These are phyloP conservation scores for Spilogale gracilis DNA, from an alignment of 2,113 vertebrate species.

Conservation along the genomic window DNA sequence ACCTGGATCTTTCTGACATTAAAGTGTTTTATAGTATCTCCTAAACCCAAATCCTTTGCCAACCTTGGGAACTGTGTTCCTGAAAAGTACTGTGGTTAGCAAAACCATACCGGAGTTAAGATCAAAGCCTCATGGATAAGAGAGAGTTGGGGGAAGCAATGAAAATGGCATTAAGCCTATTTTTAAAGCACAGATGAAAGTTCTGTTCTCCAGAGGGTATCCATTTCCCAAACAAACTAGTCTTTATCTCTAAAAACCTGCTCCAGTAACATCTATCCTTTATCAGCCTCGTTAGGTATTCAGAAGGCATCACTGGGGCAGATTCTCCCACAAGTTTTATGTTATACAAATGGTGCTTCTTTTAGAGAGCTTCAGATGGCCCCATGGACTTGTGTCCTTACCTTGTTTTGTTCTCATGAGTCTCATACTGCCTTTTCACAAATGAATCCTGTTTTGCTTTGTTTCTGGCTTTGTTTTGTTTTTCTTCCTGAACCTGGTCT, in stretches of 20 bases:
- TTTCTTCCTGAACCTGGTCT: not conserved
- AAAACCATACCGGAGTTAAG: slow-evolving; percentile 14
- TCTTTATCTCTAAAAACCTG: slow-evolving; percentile 63
- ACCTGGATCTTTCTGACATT: not conserved
- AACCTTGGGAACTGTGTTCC: not conserved
- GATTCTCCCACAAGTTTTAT: slow-evolving; percentile 12
- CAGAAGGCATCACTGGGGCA: not conserved
- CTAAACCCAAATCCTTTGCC: not conserved
- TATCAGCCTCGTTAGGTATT: slow-evolving; percentile 26
- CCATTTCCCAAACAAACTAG: slow-evolving; percentile 58
- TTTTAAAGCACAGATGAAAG: slow-evolving; percentile 60
- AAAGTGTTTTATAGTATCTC: not conserved
- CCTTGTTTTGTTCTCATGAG: not conserved
- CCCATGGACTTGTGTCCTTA: not conserved
- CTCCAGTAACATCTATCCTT: slow-evolving; percentile 23
- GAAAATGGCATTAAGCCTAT: slow-evolving; percentile 46
- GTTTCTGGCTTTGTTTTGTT: not conserved
- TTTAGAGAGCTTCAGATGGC: not conserved
- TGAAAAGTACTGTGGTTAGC: slow-evolving; percentile 24
- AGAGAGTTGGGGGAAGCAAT: slow-evolving; percentile 36
- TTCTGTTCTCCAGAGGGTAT: slow-evolving; percentile 17
- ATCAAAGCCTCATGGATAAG: slow-evolving; percentile 51
- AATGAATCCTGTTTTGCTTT: not conserved
- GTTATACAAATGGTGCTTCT: not conserved
- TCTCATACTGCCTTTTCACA: not conserved